Percentiles rank a stretch among this genome's conserved stretches.
Evolutionary conservation across 2,113 vertebrate species (phyloP).

Genomic region (Salminus brasiliensis): DNA sequence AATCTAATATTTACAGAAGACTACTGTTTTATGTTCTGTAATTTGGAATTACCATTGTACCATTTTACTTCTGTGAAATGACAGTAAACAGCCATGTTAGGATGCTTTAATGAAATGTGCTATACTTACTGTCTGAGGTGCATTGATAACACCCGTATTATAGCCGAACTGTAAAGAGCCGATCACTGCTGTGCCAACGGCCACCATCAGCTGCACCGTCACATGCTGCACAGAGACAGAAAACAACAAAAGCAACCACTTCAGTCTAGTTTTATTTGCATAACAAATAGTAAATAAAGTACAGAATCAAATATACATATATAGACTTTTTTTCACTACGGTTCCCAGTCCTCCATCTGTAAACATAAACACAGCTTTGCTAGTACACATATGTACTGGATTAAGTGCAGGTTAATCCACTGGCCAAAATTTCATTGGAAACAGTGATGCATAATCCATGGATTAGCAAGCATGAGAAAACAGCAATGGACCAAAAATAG

Average conservation of each 20-base stretch:
- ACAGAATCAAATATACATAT: too few species aligned
- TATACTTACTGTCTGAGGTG: constrained; percentile 62
- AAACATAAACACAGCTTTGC: background rate
- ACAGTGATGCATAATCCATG: constrained; percentile 20
- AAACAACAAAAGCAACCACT: constrained; percentile 6
- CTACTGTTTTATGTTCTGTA: too few species aligned
- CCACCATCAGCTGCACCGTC: constrained; percentile 80
- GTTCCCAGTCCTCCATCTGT: background rate
- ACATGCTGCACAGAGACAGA: constrained; percentile 62
- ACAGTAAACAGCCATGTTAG: too few species aligned
- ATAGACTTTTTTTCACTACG: background rate
- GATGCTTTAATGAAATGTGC: background rate
- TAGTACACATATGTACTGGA: background rate
- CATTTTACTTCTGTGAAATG: too few species aligned
- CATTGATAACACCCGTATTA: constrained; percentile 88
- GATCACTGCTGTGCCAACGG: constrained; percentile 82
- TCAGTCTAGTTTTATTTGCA: background rate
- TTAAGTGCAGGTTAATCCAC: background rate
- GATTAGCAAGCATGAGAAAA: background rate
- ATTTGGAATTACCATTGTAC: too few species aligned
- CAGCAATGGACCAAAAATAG: background rate
- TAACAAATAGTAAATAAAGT: background rate
- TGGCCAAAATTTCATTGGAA: background rate
- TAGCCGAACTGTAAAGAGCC: constrained; percentile 88
- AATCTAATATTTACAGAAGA: too few species aligned